phyloP scores from a whole-genome alignment of 2,888 invertebrate species.

The Phyllotreta cruciferae region DNA sequence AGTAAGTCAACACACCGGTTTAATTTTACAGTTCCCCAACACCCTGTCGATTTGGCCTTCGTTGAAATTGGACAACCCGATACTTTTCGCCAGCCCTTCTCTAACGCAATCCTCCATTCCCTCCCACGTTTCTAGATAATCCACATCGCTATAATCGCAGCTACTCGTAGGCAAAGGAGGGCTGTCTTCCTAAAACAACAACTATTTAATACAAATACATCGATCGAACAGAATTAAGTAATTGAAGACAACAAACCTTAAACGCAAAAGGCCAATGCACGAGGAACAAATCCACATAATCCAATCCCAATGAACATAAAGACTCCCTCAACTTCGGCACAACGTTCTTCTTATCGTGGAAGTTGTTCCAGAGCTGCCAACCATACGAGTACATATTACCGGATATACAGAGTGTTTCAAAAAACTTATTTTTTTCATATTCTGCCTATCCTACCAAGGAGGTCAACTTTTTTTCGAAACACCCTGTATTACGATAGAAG shows the following conservation, averaged over 20 bases:
- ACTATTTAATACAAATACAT: neutral
- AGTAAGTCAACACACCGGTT: conserved; percentile 59
- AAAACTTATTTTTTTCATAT: neutral
- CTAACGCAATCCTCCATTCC: conserved; percentile 76
- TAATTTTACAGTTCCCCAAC: conserved; percentile 64
- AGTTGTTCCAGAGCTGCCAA: conserved; percentile 69
- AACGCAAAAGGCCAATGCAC: conserved; percentile 58
- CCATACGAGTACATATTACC: too few relatives aligned
- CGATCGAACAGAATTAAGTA: neutral
- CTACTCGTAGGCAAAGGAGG: conserved; percentile 57
- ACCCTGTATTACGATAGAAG: neutral
- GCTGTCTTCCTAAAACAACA: conserved; percentile 58
- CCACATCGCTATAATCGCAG: conserved; percentile 65
- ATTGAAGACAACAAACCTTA: conserved; percentile 36
- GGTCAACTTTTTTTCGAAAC: neutral
- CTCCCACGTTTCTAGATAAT: conserved; percentile 77
- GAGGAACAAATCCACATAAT: conserved; percentile 55
- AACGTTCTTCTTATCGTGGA: conserved; percentile 66
- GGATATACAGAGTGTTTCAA: conserved; percentile 14
- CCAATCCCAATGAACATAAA: conserved; percentile 48
- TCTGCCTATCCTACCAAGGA: neutral
- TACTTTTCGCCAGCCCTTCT: conserved; percentile 69
- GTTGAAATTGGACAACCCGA: conserved; percentile 84
- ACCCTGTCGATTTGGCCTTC: conserved; percentile 71
- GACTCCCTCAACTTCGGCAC: conserved; percentile 57